phyloP scores from a whole-genome alignment of 1,140 invertebrate genomes.

The Spodoptera frugiperda region DNA sequence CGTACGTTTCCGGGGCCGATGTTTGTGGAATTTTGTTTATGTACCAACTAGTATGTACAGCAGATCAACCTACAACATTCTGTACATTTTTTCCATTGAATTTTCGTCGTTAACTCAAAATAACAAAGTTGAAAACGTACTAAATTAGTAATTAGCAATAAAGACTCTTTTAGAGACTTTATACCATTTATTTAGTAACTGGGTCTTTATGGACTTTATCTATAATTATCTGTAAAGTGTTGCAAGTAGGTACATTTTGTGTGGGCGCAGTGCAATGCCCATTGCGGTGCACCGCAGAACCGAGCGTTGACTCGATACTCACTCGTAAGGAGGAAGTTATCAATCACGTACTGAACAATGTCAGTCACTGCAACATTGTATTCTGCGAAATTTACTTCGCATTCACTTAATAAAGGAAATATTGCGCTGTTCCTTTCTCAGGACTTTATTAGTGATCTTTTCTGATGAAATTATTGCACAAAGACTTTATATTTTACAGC shows the following conservation, averaged over 20 bases:
- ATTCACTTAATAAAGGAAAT: neutral
- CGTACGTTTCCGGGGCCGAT: slow-evolving; percentile 19
- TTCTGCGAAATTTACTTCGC: slow-evolving; percentile 7
- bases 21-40: slow-evolving; percentile 15
- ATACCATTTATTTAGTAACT: slow-evolving; percentile 2
- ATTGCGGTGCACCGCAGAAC: slow-evolving; percentile 16
- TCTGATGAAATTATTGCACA: no score
- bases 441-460: no score
- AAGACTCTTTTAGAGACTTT: no score
- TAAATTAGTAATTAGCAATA: no score
- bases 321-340: slow-evolving; percentile 23
- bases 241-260: slow-evolving; percentile 13
- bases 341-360: slow-evolving; percentile 29
- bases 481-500: no score
- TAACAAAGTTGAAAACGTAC: no score
- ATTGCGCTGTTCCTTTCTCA: no score
- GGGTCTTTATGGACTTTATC: slow-evolving; percentile 8
- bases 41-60: neutral
- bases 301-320: slow-evolving; percentile 8
- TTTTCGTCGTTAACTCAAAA: no score
- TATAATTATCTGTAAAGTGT: slow-evolving; percentile 28
- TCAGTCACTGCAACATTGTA: neutral
- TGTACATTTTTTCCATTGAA: no score
- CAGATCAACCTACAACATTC: no score
- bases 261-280: slow-evolving; percentile 30